Evolutionary conservation across 2,113 vertebrate species (phyloP).

Genomic region (Apteryx mantelli): DNA sequence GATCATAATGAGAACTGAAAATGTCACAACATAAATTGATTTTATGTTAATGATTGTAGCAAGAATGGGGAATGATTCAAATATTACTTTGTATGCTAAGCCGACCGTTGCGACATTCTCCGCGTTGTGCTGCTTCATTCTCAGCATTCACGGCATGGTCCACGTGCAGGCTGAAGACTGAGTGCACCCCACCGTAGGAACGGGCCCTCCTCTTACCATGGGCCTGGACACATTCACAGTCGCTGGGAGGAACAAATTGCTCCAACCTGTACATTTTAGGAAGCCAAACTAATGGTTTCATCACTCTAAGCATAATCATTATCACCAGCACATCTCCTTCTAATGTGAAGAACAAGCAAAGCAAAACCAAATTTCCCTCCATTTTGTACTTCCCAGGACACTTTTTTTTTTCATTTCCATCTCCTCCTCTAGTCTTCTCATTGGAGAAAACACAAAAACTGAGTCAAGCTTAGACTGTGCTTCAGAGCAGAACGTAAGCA

Average conservation of each 20-base stretch:
- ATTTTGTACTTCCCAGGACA: rapidly evolving
- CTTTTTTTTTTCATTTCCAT: background rate
- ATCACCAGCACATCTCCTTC: background rate
- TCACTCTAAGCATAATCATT: background rate
- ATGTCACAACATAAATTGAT: constrained; percentile 69
- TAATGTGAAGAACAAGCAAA: background rate
- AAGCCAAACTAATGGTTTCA: background rate
- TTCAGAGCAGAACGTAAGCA: background rate
- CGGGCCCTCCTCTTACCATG: background rate
- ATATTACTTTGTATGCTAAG: background rate
- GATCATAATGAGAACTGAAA: constrained; percentile 67
- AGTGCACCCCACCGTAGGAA: background rate
- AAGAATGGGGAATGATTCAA: constrained; percentile 18
- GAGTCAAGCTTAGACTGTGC: background rate
- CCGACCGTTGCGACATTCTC: background rate
- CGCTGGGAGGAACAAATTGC: background rate
- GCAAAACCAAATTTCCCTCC: background rate
- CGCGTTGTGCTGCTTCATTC: background rate
- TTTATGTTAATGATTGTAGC: constrained; percentile 66
- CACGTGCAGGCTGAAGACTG: background rate
- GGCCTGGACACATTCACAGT: background rate
- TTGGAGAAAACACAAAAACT: background rate
- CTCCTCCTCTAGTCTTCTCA: background rate
- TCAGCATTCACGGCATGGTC: background rate
- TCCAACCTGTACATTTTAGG: background rate